Evolutionary conservation across 2,113 vertebrate species (phyloP).

Genomic region (Cyprinus carpio): DNA sequence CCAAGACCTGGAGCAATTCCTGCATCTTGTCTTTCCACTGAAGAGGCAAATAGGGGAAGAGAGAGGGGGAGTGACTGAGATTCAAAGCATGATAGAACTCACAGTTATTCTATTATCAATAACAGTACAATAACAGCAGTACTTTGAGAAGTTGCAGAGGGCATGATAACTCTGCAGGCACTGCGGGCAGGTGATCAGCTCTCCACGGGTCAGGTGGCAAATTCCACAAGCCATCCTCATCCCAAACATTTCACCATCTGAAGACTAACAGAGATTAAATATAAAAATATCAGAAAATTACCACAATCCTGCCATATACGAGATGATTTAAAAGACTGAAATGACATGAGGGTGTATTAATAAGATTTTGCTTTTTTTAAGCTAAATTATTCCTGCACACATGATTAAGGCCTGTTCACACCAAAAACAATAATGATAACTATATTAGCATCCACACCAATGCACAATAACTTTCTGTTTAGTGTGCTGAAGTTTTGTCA

Average conservation of each 20-base stretch:
- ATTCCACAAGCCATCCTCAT: constrained; percentile 58
- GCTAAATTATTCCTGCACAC: neutral
- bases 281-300: neutral
- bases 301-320: neutral
- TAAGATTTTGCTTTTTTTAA: neutral
- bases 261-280: constrained; percentile 50
- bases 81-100: neutral
- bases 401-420: too few relatives aligned
- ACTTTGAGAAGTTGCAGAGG: constrained; percentile 78
- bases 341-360: neutral
- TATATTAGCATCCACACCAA: neutral
- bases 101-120: neutral
- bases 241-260: constrained; percentile 52
- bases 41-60: neutral
- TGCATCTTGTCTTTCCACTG: constrained; percentile 71
- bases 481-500: too few relatives aligned
- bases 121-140: constrained; percentile 23
- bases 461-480: neutral
- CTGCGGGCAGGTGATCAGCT: constrained; percentile 69
- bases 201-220: constrained; percentile 59
- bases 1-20: constrained; percentile 68
- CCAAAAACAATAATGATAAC: too few relatives aligned
- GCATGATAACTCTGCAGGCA: constrained; percentile 80
- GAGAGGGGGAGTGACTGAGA: neutral
- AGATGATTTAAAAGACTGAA: neutral